Evolutionary conservation across 2,888 invertebrate species (phyloP).

Genomic region (Sphaerophoria taeniata): DNA sequence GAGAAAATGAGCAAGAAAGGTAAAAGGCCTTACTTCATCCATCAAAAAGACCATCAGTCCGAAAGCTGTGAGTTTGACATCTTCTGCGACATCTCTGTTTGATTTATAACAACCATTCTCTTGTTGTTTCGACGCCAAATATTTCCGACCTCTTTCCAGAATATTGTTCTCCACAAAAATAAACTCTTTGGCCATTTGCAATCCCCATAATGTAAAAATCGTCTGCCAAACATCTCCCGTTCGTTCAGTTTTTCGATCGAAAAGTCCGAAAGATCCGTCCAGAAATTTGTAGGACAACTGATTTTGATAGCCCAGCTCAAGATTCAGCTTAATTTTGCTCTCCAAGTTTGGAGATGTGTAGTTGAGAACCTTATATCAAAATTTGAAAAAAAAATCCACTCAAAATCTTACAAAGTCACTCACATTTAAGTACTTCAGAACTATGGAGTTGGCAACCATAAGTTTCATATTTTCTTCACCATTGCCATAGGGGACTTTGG

Average conservation of each 20-base stretch:
- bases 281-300: constrained; percentile 92
- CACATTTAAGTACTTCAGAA: constrained; percentile 85
- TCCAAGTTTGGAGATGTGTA: constrained; percentile 87
- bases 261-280: constrained; percentile 96
- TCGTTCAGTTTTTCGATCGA: constrained; percentile 82
- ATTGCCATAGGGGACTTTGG: constrained; percentile 87
- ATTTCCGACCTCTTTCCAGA: constrained; percentile 87
- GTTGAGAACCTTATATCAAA: constrained; percentile 82
- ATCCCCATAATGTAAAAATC: constrained; percentile 90
- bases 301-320: constrained; percentile 95
- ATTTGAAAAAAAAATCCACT: constrained; percentile 83
- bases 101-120: constrained; percentile 91
- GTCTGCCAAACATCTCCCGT: constrained; percentile 91
- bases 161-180: constrained; percentile 88
- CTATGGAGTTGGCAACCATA: constrained; percentile 87
- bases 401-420: too few relatives aligned
- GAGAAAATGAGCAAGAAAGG: background rate
- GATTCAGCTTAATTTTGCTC: constrained; percentile 84
- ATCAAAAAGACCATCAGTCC: constrained; percentile 90
- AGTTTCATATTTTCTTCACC: constrained; percentile 89
- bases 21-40: constrained; percentile 83
- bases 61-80: constrained; percentile 90
- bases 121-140: constrained; percentile 88
- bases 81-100: constrained; percentile 87
- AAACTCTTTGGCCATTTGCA: constrained; percentile 87